Evolutionary conservation across 2,888 invertebrate species (phyloP), one percentile per base, ranked within the genome.

Genomic region (Xestobium rufovillosum): DNA sequence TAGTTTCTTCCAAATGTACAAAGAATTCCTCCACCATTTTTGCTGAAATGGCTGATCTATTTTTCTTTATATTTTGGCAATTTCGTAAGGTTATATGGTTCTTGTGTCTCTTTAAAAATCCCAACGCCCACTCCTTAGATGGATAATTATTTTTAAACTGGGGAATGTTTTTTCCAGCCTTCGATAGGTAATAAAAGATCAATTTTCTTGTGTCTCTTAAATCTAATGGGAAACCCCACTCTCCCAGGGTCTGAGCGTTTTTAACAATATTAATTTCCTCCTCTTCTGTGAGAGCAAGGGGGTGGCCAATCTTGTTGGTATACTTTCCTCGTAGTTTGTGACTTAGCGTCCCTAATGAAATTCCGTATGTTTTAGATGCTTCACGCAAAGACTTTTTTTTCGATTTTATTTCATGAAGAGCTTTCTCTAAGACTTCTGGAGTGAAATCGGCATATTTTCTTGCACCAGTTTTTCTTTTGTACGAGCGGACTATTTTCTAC

Each of bases 251-350:
- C 11, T 25, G 19, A 25, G 26, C 19, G 15, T 26, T 10, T 28
- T 34, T 27, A 10, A 34, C 29, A 27, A 34, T 34, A 29, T n/a
- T 33, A 29, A 13, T 10, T 15, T 38, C 34, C 15, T 34, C 38
- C 12, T 27, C 38, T 3, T 38, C 34, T 8, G 27, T 23, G 14
- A 38, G 10, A 3, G 19, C 31, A 3, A 14, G 4, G 16, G n/a
- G 25, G 3, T 14, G 38, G 13, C 34, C 34, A 14, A 32, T 14
- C 13, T 34, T 38, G 26, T 34, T 33, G 8, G 14, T 28, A 19
- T 38, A 34, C n/a, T 4, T 38, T 26, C 23, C 17, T 38, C 26
- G 13, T 14, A 12, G 23, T 38, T 38, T 38, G 28, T 34, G 11
- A 12, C 10, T 28, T 15, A 38, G 33, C 17, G 38, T 38, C 15